Conservation (phyloP, 2,113 vertebrate genomes). For the Romanogobio albipinnatus region DNA sequence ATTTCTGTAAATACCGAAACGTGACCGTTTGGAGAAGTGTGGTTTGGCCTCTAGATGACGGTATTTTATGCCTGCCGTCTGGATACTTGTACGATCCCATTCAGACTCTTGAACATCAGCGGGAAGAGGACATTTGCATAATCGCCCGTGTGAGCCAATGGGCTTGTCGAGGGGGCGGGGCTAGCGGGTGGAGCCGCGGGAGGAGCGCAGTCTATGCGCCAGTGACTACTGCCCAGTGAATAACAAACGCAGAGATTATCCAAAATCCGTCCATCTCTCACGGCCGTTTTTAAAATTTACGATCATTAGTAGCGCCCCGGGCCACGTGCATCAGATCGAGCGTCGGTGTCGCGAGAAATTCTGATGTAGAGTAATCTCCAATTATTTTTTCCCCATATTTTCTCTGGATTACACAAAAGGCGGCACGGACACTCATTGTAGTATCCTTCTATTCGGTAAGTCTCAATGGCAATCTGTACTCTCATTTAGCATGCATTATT, state of each 20-base stretch:
- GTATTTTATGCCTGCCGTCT: not conserved
- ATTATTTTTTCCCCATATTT: conserved; percentile 51
- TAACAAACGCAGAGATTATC: conserved; percentile 71
- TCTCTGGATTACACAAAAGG: conserved; percentile 73
- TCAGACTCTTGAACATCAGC: conserved; percentile 70
- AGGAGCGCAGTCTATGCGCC: conserved; percentile 68
- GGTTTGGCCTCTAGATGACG: conserved; percentile 42
- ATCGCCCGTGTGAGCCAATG: conserved; percentile 72
- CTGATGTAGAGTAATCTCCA: conserved; percentile 64
- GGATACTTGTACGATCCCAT: not conserved
- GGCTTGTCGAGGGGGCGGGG: conserved; percentile 67
- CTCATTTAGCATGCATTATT: conserved; percentile 21
- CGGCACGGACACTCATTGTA: conserved; percentile 64
- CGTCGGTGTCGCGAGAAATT: conserved; percentile 45
- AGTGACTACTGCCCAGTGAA: conserved; percentile 71
- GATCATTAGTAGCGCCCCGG: conserved; percentile 9
- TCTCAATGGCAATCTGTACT: conserved; percentile 48
- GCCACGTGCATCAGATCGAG: conserved; percentile 36
- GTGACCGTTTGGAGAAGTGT: not conserved
- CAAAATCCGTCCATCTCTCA: conserved; percentile 39
- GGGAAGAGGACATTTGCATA: conserved; percentile 76
- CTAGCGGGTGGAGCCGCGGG: conserved; percentile 75
- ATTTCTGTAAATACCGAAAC: not conserved
- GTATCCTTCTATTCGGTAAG: conserved; percentile 77
- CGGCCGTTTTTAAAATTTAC: conserved; percentile 40